Evolutionary conservation across 2,797 vertebrate genomes (phyloP).

Genomic region (Channallabes apus): DNA sequence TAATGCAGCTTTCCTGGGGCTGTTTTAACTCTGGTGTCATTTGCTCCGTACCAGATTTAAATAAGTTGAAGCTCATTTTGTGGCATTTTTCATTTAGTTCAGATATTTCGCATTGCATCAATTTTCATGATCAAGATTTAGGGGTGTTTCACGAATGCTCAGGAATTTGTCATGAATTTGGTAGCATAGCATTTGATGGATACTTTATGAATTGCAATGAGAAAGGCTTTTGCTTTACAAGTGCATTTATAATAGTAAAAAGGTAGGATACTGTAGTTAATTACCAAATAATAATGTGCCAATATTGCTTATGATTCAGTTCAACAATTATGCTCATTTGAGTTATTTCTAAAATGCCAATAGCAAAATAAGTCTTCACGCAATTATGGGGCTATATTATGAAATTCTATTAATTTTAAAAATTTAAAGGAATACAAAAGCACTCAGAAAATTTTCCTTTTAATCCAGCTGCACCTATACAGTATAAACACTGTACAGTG

Average conservation of each 20-base stretch:
- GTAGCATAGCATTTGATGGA: not conserved
- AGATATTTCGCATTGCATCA: not conserved
- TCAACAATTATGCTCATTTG: not conserved
- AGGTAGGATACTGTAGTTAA: not conserved
- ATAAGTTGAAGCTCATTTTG: not conserved
- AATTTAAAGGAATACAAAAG: not conserved
- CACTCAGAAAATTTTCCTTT: too few species aligned
- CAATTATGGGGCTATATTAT: not conserved
- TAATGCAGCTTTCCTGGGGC: not conserved
- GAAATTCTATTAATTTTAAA: not conserved
- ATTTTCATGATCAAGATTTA: not conserved
- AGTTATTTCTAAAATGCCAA: not conserved
- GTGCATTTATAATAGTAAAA: conserved; percentile 1
- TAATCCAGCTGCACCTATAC: too few species aligned
- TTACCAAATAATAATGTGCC: not conserved
- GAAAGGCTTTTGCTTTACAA: not conserved
- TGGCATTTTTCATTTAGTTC: not conserved
- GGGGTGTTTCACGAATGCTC: not conserved
- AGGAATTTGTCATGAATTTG: not conserved
- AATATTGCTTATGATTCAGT: not conserved
- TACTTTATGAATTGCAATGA: not conserved
- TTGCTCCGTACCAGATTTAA: not conserved
- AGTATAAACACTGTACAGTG: too few species aligned
- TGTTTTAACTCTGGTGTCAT: not conserved
- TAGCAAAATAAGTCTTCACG: not conserved